phyloP scores from a whole-genome alignment of 2,113 vertebrate species.

The Pipa parva region DNA sequence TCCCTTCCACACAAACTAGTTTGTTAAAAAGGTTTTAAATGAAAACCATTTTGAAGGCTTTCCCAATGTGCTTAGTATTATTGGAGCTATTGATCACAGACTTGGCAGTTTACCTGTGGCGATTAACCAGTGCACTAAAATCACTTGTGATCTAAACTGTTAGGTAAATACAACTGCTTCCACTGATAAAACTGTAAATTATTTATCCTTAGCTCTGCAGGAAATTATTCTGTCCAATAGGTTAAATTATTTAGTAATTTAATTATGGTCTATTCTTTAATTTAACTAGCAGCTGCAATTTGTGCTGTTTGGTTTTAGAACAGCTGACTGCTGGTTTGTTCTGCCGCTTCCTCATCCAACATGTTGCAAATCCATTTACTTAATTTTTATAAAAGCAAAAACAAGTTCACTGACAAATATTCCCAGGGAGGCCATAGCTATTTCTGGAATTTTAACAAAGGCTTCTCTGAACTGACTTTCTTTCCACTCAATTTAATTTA shows the following conservation, averaged over 20 bases:
- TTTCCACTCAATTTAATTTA: background rate
- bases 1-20: too few species aligned
- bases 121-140: too few species aligned
- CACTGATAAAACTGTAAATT: too few species aligned
- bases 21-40: too few species aligned
- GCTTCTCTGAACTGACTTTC: background rate
- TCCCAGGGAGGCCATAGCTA: slow-evolving; percentile 46
- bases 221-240: background rate
- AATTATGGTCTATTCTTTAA: slow-evolving; percentile 9
- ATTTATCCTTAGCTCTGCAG: too few species aligned
- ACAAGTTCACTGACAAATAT: slow-evolving; percentile 39
- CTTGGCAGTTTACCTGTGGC: too few species aligned
- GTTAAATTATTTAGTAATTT: background rate
- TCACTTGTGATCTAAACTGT: too few species aligned
- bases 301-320: background rate
- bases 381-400: slow-evolving; percentile 46
- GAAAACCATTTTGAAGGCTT: too few species aligned
- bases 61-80: too few species aligned
- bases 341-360: slow-evolving; percentile 9
- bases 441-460: slow-evolving; percentile 41
- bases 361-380: slow-evolving; percentile 45
- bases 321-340: slow-evolving; percentile 25
- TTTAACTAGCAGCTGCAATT: background rate
- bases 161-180: too few species aligned
- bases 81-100: too few species aligned